A percentile compares a stretch with the other conserved stretches of the same genome.
phyloP scores from a whole-genome alignment of 2,888 invertebrate genomes.

The Unio pictorum region DNA sequence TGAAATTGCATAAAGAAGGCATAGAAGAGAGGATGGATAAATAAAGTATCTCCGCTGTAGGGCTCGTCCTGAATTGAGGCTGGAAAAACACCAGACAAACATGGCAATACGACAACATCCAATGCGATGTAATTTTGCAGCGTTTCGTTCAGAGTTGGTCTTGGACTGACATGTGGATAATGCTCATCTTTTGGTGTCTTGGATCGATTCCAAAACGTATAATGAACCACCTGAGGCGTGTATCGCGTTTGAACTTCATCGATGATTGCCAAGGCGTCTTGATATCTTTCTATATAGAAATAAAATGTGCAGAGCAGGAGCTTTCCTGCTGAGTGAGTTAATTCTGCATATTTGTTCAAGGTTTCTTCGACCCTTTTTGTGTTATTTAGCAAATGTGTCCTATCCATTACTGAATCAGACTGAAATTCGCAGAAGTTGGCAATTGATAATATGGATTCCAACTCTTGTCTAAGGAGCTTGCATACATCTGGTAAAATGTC shows the following conservation, averaged over 20 bases:
- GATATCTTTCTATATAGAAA: neutral
- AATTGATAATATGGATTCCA: too few species aligned
- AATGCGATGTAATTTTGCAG: constrained; percentile 3
- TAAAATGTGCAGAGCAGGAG: neutral
- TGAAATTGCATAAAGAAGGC: neutral
- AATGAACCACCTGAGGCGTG: neutral
- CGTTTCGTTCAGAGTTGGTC: neutral
- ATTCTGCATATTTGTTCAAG: too few species aligned
- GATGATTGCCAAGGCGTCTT: neutral
- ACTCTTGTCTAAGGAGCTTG: too few species aligned
- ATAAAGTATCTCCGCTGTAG: neutral
- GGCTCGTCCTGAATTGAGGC: neutral
- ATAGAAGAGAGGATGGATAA: constrained; percentile 4
- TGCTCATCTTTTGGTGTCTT: constrained; percentile 5
- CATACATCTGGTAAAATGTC: too few species aligned
- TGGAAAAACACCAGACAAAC: constrained; percentile 1
- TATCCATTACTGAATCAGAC: too few species aligned
- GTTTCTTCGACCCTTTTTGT: too few species aligned
- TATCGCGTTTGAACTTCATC: neutral
- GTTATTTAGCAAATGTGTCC: too few species aligned
- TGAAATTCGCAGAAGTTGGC: too few species aligned
- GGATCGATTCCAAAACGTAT: constrained; percentile 5
- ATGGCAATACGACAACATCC: neutral
- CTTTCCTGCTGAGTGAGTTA: too few species aligned
- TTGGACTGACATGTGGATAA: neutral